These are phyloP conservation scores for Taurulus bubalis DNA, from an alignment of 2,113 vertebrate genomes.

Conservation along the genomic window DNA sequence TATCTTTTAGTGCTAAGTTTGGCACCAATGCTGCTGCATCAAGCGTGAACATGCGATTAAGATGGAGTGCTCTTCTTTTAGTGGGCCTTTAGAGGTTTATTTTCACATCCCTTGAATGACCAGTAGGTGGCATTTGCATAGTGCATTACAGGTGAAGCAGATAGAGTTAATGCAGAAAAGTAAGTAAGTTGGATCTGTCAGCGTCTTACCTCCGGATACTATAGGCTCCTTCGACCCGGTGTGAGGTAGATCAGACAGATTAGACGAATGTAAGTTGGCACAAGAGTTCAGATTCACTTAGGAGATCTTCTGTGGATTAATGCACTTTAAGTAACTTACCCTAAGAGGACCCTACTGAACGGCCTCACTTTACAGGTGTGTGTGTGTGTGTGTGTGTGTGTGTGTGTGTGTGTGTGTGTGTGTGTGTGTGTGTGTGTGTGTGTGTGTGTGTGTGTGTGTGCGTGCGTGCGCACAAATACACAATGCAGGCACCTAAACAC, in stretches of 20 bases:
- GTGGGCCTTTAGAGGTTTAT: neutral
- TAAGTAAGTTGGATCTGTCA: neutral
- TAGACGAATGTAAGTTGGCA: slow-evolving; percentile 71
- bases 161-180: slow-evolving; percentile 1
- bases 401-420: neutral
- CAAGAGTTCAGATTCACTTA: slow-evolving; percentile 65
- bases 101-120: slow-evolving; percentile 14
- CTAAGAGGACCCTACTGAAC: slow-evolving; percentile 44
- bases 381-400: too few species aligned
- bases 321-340: slow-evolving; percentile 60
- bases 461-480: neutral
- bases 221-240: neutral
- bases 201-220: slow-evolving; percentile 8
- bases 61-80: neutral
- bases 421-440: too few species aligned
- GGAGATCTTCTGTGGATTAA: slow-evolving; percentile 65
- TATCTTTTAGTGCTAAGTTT: neutral
- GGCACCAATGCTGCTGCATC: neutral
- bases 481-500: neutral
- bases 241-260: slow-evolving; percentile 74
- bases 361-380: slow-evolving; percentile 14
- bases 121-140: slow-evolving; percentile 55
- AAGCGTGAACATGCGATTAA: neutral
- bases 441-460: too few species aligned
- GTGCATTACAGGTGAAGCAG: neutral